A percentile compares a stretch with the other conserved stretches of the same genome.
These are phyloP conservation scores for Elmis aenea DNA, from an alignment of 2,888 invertebrate genomes.

Conservation along the genomic window DNA sequence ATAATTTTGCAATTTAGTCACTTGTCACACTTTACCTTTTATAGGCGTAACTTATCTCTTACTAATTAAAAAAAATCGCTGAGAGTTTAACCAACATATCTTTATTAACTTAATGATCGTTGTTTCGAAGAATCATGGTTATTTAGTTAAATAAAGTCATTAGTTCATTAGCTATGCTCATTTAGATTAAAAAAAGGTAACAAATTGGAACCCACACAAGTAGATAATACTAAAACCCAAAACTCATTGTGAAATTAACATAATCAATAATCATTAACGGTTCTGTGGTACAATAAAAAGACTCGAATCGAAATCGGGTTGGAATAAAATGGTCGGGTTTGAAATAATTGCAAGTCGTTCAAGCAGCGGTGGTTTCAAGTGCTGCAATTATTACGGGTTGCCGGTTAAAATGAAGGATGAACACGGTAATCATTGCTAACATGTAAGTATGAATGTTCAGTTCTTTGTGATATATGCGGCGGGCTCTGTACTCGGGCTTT, in stretches of 20 bases:
- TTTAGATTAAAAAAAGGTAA: conserved; percentile 8
- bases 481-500: conserved; percentile 9
- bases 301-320: too few species aligned
- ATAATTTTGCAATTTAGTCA: too few species aligned
- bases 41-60: too few species aligned
- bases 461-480: conserved; percentile 14
- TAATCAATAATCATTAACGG: conserved; percentile 8
- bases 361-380: background rate
- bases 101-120: background rate
- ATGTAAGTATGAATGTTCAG: conserved; percentile 10
- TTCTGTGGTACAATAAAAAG: too few species aligned
- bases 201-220: conserved; percentile 16
- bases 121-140: background rate
- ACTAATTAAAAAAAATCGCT: too few species aligned
- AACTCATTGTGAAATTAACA: conserved; percentile 7
- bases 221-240: conserved; percentile 7
- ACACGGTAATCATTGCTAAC: conserved; percentile 8
- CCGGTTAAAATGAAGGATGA: conserved; percentile 9
- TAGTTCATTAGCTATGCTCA: conserved; percentile 12
- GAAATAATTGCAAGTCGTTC: background rate
- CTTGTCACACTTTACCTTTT: too few species aligned
- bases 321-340: too few species aligned
- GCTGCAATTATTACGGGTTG: too few species aligned
- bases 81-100: background rate
- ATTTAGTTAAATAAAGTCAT: conserved; percentile 17